Base-by-base conservation (phyloP, 2,797 vertebrate species). In the Myiotriccus ornatus region DNA sequence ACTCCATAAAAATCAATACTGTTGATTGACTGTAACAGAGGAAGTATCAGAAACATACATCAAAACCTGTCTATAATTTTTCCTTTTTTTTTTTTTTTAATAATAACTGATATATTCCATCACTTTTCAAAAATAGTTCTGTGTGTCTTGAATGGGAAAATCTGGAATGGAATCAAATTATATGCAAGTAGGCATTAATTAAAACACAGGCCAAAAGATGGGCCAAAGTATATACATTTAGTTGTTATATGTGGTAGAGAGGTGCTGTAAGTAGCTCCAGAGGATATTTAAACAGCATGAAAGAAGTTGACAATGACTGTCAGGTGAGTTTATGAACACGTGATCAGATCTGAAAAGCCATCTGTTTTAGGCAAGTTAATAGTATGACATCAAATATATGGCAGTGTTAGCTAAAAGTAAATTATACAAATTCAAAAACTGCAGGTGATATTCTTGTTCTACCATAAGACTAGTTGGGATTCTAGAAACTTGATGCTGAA, bases 1-100 rank as follows among this genome's bases (percentile, higher is more conserved):
- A 69, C 41, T 91, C 49, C 55, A 92, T n/a, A 75, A 80, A 89
- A 85, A 89, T 87, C 56, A 91, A 91, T 89, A 84, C 11, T 27
- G 34, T 19, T 78, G 87, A 85, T 28, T 93, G 75, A 90, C 55
- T 88, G 21, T 41, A 91, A 85, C 24, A 84, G n/a, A 11, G 25
- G 3, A 87, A 68, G 44, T 63, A 47, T 65, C 76, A 89, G 69
- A 93, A 94, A 87, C 11, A 71, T 47, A 6, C 4, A 88, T 81
- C 19, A 91, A 91, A 75, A 87, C 10, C 59, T 69, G 28, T n/a
- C 23, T 53, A 20, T 24, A 24, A 47, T 17, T 62, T 62, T 62
- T 56, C 9, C 8, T 21, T 4, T 20, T 7, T 20, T 12, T 28
- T 12, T 44, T 37, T 35, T 43, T 47, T 70, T 22, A 57, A 59